Percentiles rank a stretch among this genome's conserved stretches.
Conservation (phyloP, 2,888 invertebrate species). For the Drosophila peninsularis region DNA sequence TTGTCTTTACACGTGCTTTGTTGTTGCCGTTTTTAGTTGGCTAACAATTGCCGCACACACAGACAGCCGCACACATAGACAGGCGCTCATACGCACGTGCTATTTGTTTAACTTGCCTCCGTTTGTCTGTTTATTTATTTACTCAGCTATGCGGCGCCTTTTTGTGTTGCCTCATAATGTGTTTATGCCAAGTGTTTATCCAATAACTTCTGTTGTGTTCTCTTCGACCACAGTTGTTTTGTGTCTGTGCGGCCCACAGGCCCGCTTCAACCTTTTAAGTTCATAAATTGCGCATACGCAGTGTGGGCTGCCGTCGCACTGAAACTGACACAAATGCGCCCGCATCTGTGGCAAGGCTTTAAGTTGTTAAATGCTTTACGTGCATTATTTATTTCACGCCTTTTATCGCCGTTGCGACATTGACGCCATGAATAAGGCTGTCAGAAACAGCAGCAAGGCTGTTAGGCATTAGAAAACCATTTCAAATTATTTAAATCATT, state of each 20-base stretch:
- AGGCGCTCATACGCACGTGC: conserved; percentile 21
- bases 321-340: conserved; percentile 12
- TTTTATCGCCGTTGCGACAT: conserved; percentile 18
- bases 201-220: conserved; percentile 48
- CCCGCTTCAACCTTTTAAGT: background rate
- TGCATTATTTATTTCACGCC: conserved; percentile 7
- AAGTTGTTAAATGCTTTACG: background rate
- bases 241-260: conserved; percentile 10
- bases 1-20: conserved; percentile 38
- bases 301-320: background rate
- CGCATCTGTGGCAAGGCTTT: conserved; percentile 20
- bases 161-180: conserved; percentile 60
- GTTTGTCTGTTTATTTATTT: conserved; percentile 71
- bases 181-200: conserved; percentile 68
- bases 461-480: background rate
- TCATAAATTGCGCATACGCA: conserved; percentile 26
- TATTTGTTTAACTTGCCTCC: conserved; percentile 60
- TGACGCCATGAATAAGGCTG: background rate
- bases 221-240: background rate
- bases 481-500: too few species aligned
- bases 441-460: background rate
- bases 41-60: conserved; percentile 45
- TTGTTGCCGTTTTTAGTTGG: conserved; percentile 25
- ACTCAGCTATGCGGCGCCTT: conserved; percentile 40
- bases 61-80: background rate